A percentile compares a stretch with the other conserved stretches of the same genome.
phyloP scores from a whole-genome alignment of 2,113 vertebrate species.

The Marmota flaviventris region DNA sequence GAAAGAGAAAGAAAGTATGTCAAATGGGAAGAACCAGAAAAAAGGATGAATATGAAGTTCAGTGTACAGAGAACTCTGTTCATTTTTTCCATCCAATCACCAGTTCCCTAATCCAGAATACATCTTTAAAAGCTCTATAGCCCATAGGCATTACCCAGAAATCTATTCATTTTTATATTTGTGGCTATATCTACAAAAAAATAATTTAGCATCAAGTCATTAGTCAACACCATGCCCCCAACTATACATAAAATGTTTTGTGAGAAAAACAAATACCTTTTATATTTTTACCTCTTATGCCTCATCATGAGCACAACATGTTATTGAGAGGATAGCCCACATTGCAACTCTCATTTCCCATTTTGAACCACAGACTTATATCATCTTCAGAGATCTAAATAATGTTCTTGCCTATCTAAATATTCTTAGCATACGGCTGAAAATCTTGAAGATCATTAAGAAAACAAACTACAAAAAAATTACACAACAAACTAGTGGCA shows the following conservation, averaged over 20 bases:
- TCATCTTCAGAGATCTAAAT: neutral
- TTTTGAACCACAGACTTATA: slow-evolving; percentile 45
- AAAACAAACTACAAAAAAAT: slow-evolving; percentile 17
- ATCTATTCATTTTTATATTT: slow-evolving; percentile 22
- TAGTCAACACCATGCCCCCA: slow-evolving; percentile 38
- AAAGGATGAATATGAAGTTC: neutral
- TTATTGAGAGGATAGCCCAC: neutral
- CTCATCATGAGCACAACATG: slow-evolving; percentile 4
- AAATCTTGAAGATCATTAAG: slow-evolving; percentile 31
- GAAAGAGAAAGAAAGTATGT: neutral
- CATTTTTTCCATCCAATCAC: neutral
- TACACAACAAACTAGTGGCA: slow-evolving; percentile 35
- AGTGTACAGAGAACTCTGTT: neutral
- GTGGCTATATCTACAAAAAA: slow-evolving; percentile 50
- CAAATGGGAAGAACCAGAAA: neutral
- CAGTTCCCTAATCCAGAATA: slow-evolving; percentile 10
- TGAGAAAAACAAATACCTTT: neutral
- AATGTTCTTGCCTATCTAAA: neutral
- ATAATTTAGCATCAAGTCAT: neutral
- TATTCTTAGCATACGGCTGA: neutral
- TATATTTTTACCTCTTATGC: slow-evolving; percentile 6
- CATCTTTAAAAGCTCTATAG: neutral
- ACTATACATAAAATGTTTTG: slow-evolving; percentile 12
- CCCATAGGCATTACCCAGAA: neutral
- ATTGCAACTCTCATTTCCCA: slow-evolving; percentile 11